A percentile compares a stretch with the other conserved stretches of the same genome.
These are phyloP conservation scores for Physella acuta DNA, from an alignment of 1,140 invertebrate genomes.

Conservation along the genomic window DNA sequence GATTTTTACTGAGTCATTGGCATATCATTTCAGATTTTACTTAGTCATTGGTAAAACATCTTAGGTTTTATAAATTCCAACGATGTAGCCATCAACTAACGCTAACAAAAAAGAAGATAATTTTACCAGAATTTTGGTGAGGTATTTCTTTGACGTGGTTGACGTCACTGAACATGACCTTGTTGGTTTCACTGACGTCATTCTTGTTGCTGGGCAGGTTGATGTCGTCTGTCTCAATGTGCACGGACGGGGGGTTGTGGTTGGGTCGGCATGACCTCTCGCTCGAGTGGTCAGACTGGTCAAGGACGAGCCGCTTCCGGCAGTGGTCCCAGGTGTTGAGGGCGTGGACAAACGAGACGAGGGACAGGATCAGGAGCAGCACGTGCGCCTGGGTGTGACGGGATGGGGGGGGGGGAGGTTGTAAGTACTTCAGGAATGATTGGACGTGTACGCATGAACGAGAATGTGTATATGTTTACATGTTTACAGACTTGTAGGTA, in stretches of 20 bases:
- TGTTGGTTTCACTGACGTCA: background rate
- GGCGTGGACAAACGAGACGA: conserved; percentile 37
- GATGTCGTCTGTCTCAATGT: conserved; percentile 19
- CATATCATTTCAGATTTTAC: background rate
- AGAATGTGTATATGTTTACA: too few relatives aligned
- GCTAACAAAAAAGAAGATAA: background rate
- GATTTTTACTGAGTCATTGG: too few relatives aligned
- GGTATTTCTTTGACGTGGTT: background rate
- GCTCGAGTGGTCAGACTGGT: conserved; percentile 14
- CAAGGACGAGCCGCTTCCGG: conserved; percentile 31
- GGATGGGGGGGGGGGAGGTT: too few relatives aligned
- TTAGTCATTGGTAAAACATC: background rate
- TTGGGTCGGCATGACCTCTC: background rate
- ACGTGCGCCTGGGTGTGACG: conserved; percentile 40
- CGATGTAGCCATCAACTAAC: background rate
- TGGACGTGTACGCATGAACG: too few relatives aligned
- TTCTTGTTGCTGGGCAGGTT: conserved; percentile 6
- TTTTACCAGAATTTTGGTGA: background rate
- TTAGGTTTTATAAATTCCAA: background rate
- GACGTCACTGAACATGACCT: background rate
- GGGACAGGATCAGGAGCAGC: conserved; percentile 30
- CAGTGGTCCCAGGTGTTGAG: conserved; percentile 45
- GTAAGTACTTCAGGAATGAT: too few relatives aligned
- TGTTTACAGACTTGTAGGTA: too few relatives aligned
- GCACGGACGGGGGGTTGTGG: conserved; percentile 1